Conservation (phyloP, 2,113 vertebrate genomes). For the Hucho hucho region DNA sequence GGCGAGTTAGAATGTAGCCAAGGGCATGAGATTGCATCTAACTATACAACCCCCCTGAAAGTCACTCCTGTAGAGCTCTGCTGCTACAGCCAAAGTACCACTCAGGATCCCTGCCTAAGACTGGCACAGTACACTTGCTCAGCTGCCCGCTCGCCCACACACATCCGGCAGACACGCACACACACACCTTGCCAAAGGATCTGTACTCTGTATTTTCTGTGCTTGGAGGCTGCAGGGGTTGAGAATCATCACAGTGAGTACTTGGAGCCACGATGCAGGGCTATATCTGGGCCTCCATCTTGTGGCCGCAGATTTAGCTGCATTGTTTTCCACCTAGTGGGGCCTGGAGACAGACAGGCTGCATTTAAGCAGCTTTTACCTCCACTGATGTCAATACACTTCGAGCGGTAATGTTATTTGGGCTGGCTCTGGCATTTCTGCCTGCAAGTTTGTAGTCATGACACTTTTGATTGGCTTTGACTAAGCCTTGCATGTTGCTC, state of each 20-base stretch:
- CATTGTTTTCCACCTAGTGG: too few relatives aligned
- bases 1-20: too few relatives aligned
- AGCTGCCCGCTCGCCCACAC: not conserved
- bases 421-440: too few relatives aligned
- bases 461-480: not conserved
- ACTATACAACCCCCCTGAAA: not conserved
- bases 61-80: not conserved
- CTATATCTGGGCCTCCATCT: conserved; percentile 8
- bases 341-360: too few relatives aligned
- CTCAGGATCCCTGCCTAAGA: not conserved
- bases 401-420: too few relatives aligned
- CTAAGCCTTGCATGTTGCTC: not conserved
- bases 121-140: not conserved
- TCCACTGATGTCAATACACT: too few relatives aligned
- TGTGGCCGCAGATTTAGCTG: too few relatives aligned
- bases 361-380: too few relatives aligned
- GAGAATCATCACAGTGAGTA: too few relatives aligned
- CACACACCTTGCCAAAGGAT: not conserved
- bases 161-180: not conserved
- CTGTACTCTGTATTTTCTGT: not conserved
- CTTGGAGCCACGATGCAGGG: not conserved
- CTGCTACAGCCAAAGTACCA: not conserved
- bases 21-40: too few relatives aligned
- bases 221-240: not conserved
- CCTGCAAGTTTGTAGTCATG: too few relatives aligned